Conservation (phyloP, 2,888 invertebrate species). For the Leucophora obtusa region DNA sequence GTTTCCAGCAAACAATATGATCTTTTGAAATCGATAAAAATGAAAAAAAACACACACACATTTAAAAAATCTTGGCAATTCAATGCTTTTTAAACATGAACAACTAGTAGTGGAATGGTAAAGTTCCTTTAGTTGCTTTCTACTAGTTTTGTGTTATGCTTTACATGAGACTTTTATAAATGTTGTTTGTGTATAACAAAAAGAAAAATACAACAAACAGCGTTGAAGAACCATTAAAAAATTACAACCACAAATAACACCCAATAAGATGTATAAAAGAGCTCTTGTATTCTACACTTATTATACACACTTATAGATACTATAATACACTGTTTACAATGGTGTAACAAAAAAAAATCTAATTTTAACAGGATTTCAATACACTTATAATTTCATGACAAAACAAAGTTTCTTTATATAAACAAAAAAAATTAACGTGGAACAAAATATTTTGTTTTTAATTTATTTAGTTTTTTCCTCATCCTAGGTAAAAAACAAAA, state of each 20-base stretch:
- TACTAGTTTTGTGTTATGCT: conserved; percentile 23
- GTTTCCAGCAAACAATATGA: conserved; percentile 58
- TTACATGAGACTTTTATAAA: conserved; percentile 56
- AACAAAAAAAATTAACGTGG: too few species aligned
- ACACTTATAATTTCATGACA: too few species aligned
- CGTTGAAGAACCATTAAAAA: conserved; percentile 60
- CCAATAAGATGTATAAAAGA: conserved; percentile 52
- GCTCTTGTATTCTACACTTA: conserved; percentile 32
- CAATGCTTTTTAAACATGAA: conserved; percentile 46
- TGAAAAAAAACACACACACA: conserved; percentile 10
- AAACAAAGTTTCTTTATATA: too few species aligned
- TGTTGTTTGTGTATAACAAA: conserved; percentile 37
- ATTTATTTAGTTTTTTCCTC: too few species aligned
- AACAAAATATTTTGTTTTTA: too few species aligned
- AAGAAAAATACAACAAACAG: background rate
- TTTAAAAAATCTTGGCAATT: conserved; percentile 50
- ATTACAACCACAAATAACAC: conserved; percentile 63
- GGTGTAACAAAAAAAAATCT: background rate
- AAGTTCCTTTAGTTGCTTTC: conserved; percentile 48
- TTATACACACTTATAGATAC: conserved; percentile 6
- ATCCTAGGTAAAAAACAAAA: too few species aligned
- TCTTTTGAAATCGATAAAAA: conserved; percentile 57
- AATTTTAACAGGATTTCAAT: too few species aligned
- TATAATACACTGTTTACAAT: background rate
- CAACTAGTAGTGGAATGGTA: conserved; percentile 20